phyloP scores from a whole-genome alignment of 2,113 vertebrate genomes.

The Puffinus mauretanicus region DNA sequence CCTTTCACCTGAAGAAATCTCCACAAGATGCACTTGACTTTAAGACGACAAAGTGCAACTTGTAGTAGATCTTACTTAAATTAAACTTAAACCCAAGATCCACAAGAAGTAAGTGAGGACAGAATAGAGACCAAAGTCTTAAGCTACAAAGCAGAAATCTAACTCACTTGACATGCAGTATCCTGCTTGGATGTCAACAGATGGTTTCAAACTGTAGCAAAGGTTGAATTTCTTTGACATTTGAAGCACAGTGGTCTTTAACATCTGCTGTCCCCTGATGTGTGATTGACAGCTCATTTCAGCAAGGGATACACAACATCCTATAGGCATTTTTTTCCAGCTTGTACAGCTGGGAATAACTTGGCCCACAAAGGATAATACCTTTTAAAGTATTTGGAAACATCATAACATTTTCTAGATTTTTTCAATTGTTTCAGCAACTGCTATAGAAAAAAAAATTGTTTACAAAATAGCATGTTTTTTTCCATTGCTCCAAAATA shows the following conservation, averaged over 20 bases:
- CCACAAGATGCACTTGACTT: not conserved
- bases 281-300: conserved; percentile 56
- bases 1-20: not conserved
- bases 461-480: not conserved
- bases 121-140: not conserved
- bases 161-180: conserved; percentile 30
- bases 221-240: conserved; percentile 60
- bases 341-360: not conserved
- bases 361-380: not conserved
- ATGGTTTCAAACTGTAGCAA: conserved; percentile 41
- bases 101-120: not conserved
- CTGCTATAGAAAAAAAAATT: not conserved
- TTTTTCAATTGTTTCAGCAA: not conserved
- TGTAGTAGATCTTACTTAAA: not conserved
- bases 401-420: not conserved
- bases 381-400: not conserved
- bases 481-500: not conserved
- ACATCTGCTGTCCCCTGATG: conserved; percentile 43
- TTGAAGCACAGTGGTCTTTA: conserved; percentile 55
- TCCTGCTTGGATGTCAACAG: conserved; percentile 35
- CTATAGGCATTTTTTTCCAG: not conserved
- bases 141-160: not conserved
- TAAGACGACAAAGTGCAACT: not conserved
- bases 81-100: not conserved
- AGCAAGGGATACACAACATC: not conserved